A percentile compares a stretch with the other conserved stretches of the same genome.
Conservation (phyloP, 1,140 invertebrate genomes). For the Cotesia vestalis region DNA sequence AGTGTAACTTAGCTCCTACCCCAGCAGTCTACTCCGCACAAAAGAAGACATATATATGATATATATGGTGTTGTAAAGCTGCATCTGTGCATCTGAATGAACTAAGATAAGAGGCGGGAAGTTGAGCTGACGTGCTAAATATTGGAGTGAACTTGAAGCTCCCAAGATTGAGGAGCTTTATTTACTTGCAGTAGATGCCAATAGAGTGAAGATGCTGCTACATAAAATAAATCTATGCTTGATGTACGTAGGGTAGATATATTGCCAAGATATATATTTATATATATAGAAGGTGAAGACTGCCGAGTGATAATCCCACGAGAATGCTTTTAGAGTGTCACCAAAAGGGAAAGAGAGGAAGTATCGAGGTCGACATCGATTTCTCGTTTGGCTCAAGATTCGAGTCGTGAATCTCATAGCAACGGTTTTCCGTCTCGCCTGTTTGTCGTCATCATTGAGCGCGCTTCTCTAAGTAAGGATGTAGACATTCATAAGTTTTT, state of each 20-base stretch:
- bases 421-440: not conserved
- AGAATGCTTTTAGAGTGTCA: slow-evolving; percentile 21
- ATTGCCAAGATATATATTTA: too few relatives aligned
- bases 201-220: slow-evolving; percentile 7
- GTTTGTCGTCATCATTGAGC: slow-evolving; percentile 15
- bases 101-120: too few relatives aligned
- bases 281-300: slow-evolving; percentile 5
- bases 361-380: slow-evolving; percentile 32
- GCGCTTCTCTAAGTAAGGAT: not conserved
- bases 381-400: slow-evolving; percentile 26
- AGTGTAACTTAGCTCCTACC: not conserved
- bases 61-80: not conserved
- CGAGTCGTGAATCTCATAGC: slow-evolving; percentile 12
- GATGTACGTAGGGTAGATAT: not conserved
- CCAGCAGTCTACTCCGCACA: not conserved
- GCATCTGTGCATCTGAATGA: not conserved
- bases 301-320: slow-evolving; percentile 19
- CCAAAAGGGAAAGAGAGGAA: slow-evolving; percentile 9
- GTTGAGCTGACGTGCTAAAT: slow-evolving; percentile 3
- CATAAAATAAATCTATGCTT: slow-evolving; percentile 4
- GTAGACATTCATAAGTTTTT: not conserved
- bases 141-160: not conserved
- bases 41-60: not conserved
- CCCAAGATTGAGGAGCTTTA: not conserved
- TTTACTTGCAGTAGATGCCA: slow-evolving; percentile 1